Base-by-base conservation (phyloP, 1,140 invertebrate species). In the Drosophila pseudoananassae region DNA sequence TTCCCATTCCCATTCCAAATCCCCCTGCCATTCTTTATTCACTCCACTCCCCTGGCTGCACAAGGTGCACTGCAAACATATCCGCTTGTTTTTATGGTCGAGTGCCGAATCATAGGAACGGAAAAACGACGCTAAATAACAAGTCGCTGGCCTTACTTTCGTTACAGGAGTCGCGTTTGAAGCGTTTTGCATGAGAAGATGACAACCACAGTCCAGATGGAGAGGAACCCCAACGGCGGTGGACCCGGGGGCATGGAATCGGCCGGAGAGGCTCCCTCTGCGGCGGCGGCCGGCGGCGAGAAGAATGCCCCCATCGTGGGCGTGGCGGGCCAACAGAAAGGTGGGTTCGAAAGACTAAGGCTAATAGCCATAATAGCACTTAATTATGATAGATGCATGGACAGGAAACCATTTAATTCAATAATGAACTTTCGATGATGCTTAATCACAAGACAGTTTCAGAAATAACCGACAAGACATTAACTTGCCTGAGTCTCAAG, bases 201-300 rank as follows among this genome's bases (percentile, higher is more conserved):
- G 82, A 82, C 78, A 75, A 85, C 82, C 57, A 81, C 68, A 64
- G 74, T 53, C 56, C 77, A 81, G 70, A 33, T 59, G 74, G 74
- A 87, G 69, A 71, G 77, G 65, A 85, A 63, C 54, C 59, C 81
- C 17, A 85, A 77, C 47, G 65, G 64, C n/a, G 53, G 53, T 31
- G 51, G 31, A 17, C 31, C 27, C 0, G 59, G 31, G 20, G 55
- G 31, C 2, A 33, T 51, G 46, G 66, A 59, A 15, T 38, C 36
- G 15, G 29, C 15, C 8, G 69, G 46, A 43, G 55, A 43, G 12
- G 52, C 49, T 51, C n/a, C 51, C 40, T 36, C 53, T 49, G 38
- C 56, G 49, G n/a, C 31, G 4, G 38, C 31, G 4, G 46, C 52
- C 27, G 59, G 36, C 38, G n/a, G 36, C 65, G 47, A 61, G 40